Conservation (phyloP, 2,113 vertebrate genomes). For the Datnioides undecimradiatus region DNA sequence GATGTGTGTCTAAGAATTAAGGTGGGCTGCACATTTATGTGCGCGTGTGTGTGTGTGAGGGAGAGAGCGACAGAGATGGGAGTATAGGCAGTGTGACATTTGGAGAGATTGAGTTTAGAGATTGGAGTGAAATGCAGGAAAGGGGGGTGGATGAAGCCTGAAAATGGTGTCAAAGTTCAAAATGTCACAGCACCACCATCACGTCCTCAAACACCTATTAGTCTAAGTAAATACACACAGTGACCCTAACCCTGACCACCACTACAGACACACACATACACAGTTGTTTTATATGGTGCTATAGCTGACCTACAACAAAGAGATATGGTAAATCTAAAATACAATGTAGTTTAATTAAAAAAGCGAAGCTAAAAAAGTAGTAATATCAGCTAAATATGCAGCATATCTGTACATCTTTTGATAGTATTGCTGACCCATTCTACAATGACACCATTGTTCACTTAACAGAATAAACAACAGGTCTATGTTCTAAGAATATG, state of each 20-base stretch:
- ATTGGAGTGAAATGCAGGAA: slow-evolving; percentile 40
- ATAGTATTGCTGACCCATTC: not conserved
- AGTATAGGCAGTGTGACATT: slow-evolving; percentile 60
- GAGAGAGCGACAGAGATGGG: not conserved
- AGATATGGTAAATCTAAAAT: not conserved
- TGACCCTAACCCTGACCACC: slow-evolving; percentile 22
- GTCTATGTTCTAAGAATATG: slow-evolving; percentile 19
- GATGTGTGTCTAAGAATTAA: not conserved
- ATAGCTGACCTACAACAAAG: not conserved
- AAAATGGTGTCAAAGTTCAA: slow-evolving; percentile 71
- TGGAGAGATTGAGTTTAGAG: slow-evolving; percentile 67
- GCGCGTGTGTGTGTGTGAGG: slow-evolving; percentile 14
- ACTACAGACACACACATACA: slow-evolving; percentile 14
- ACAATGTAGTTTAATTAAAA: not conserved
- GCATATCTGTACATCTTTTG: slow-evolving; percentile 12
- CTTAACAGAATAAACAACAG: slow-evolving; percentile 26
- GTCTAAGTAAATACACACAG: slow-evolving; percentile 62
- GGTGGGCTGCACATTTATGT: not conserved
- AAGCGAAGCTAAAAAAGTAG: not conserved
- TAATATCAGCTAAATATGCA: not conserved
- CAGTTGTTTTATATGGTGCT: not conserved
- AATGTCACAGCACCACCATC: slow-evolving; percentile 11
- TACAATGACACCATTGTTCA: slow-evolving; percentile 35
- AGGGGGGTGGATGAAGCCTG: slow-evolving; percentile 7
- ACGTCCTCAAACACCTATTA: slow-evolving; percentile 66